Evolutionary conservation across 2,888 invertebrate species (phyloP).

Genomic region (Acanthopleura granulata): DNA sequence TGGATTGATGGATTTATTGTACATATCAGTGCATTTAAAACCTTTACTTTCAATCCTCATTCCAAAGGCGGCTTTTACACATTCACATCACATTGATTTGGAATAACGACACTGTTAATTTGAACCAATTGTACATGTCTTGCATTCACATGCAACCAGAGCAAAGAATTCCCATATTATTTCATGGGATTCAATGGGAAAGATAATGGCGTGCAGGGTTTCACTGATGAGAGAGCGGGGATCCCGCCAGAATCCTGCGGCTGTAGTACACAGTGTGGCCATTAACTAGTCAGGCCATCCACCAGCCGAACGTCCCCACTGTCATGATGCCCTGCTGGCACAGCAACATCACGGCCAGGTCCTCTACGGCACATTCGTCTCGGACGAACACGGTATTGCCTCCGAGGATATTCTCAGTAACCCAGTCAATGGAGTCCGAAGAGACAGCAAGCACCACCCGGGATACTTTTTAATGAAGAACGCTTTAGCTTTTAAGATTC

Average conservation of each 20-base stretch:
- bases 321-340: conserved; percentile 48
- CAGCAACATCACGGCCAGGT: conserved; percentile 41
- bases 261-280: conserved; percentile 33
- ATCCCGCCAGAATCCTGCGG: not conserved
- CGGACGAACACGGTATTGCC: conserved; percentile 31
- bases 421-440: conserved; percentile 38
- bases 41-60: no score
- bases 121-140: no score
- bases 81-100: no score
- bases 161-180: not conserved
- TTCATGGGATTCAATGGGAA: not conserved
- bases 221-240: not conserved
- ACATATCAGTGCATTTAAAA: no score
- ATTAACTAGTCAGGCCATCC: conserved; percentile 25
- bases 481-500: conserved; percentile 34
- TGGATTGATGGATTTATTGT: no score
- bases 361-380: conserved; percentile 31
- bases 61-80: no score
- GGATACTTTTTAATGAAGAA: conserved; percentile 33
- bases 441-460: conserved; percentile 38
- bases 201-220: not conserved
- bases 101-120: no score
- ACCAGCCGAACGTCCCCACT: conserved; percentile 49
- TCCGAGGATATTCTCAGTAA: conserved; percentile 31
- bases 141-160: no score